A percentile compares a stretch with the other conserved stretches of the same genome.
Evolutionary conservation across 2,888 invertebrate species (phyloP).

Genomic region (Rotaria sp.): DNA sequence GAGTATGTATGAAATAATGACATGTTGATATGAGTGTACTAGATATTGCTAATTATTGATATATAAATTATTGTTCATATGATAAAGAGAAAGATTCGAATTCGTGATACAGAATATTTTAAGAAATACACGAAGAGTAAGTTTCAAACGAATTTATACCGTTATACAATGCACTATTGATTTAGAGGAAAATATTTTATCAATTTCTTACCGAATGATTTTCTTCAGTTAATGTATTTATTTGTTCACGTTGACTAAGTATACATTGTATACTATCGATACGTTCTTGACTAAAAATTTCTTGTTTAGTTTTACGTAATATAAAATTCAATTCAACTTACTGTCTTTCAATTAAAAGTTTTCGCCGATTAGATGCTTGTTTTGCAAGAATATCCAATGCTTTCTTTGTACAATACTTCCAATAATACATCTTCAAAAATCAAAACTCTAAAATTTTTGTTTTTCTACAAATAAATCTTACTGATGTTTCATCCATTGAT

Average conservation of each 20-base stretch:
- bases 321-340: not conserved
- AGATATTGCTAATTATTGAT: too few species aligned
- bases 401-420: not conserved
- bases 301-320: not conserved
- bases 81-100: too few species aligned
- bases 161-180: too few species aligned
- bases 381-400: not conserved
- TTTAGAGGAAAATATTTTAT: not conserved
- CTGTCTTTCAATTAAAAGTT: not conserved
- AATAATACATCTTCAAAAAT: not conserved
- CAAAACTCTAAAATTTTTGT: not conserved
- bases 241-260: not conserved
- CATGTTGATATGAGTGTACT: too few species aligned
- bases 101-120: too few species aligned
- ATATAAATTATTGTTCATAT: too few species aligned
- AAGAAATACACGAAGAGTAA: too few species aligned
- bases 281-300: not conserved
- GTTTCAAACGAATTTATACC: too few species aligned
- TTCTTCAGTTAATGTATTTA: not conserved
- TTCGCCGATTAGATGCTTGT: not conserved
- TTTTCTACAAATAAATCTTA: not conserved
- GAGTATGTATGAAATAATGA: too few species aligned
- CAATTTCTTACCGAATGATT: not conserved
- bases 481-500: not conserved
- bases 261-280: not conserved